These are phyloP conservation scores for Pimpla rufipes DNA, from an alignment of 2,888 invertebrate species.

Conservation along the genomic window DNA sequence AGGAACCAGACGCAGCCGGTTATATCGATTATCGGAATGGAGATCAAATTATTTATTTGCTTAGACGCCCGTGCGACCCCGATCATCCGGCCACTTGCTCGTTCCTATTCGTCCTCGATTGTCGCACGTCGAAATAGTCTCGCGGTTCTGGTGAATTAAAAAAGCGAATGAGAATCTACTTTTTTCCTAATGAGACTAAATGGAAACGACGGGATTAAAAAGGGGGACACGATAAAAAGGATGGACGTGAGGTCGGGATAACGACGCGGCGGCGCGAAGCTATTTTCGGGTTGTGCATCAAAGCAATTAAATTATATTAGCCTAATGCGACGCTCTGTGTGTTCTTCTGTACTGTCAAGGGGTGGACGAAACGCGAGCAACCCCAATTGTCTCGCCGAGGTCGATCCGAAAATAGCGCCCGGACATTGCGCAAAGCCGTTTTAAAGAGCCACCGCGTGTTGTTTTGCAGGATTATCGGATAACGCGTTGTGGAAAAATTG, in stretches of 20 bases:
- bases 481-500: constrained; percentile 2
- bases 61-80: constrained; percentile 14
- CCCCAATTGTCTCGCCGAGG: neutral
- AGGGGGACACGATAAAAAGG: neutral
- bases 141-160: neutral
- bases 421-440: neutral
- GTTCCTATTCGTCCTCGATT: neutral
- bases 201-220: neutral
- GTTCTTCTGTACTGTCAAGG: neutral
- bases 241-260: neutral
- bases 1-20: constrained; percentile 37
- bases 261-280: neutral
- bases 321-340: neutral
- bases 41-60: constrained; percentile 44
- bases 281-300: neutral
- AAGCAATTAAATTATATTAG: constrained; percentile 7
- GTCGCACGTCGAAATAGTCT: neutral
- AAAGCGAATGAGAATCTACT: neutral
- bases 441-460: neutral
- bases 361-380: constrained; percentile 3
- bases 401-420: constrained; percentile 13
- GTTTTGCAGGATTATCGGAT: neutral
- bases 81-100: constrained; percentile 3
- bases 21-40: constrained; percentile 45
- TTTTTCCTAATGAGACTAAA: too few relatives aligned